Evolutionary conservation across 2,888 invertebrate genomes (phyloP).

Genomic region (Chironomus riparius): DNA sequence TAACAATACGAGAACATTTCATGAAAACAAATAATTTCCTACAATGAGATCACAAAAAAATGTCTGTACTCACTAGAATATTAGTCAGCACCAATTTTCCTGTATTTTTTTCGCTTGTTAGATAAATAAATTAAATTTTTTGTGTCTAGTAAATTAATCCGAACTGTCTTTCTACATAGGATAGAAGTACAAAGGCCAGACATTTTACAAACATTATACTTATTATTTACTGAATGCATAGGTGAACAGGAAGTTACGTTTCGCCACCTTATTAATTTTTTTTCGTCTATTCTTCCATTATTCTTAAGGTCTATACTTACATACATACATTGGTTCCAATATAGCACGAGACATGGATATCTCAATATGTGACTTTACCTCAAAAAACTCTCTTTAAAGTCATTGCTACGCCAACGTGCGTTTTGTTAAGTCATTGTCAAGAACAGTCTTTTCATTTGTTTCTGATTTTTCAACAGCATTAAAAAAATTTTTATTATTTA

Average conservation of each 20-base stretch:
- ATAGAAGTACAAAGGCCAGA: too few relatives aligned
- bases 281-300: background rate
- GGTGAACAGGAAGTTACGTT: conserved; percentile 22
- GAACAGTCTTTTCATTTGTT: background rate
- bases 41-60: too few relatives aligned
- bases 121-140: too few relatives aligned
- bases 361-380: background rate
- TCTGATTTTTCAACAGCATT: background rate
- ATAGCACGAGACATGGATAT: background rate
- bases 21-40: too few relatives aligned
- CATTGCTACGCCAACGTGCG: conserved; percentile 12
- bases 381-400: background rate
- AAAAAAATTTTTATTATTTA: background rate
- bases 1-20: too few relatives aligned
- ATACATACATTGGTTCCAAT: background rate
- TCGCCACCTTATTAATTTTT: background rate
- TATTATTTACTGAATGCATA: background rate
- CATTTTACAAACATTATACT: too few relatives aligned
- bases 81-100: too few relatives aligned
- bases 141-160: too few relatives aligned
- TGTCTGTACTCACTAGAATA: too few relatives aligned
- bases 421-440: conserved; percentile 8
- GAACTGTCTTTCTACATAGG: too few relatives aligned
- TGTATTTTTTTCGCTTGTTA: background rate
- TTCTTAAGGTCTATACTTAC: too few relatives aligned